phyloP scores from a whole-genome alignment of 2,888 invertebrate species.

The Seira sanloemensis region DNA sequence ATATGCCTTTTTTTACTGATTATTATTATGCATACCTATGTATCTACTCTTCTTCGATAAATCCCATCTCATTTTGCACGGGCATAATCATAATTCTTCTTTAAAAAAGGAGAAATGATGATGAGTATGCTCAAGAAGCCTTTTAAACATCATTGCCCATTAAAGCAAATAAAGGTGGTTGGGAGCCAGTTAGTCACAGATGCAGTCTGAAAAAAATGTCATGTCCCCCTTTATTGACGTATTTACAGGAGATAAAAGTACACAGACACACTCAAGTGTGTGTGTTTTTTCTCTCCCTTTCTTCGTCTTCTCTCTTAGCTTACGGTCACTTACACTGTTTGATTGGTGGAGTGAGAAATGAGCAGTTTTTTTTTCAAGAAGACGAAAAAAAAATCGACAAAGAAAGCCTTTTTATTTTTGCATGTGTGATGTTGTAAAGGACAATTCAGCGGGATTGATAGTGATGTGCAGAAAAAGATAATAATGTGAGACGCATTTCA shows the following conservation, averaged over 20 bases:
- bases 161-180: not conserved
- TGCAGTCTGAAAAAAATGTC: not conserved
- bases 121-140: no score
- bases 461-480: not conserved
- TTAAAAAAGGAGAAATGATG: no score
- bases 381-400: not conserved
- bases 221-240: constrained; percentile 4
- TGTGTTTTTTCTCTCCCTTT: no score
- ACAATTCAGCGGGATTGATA: no score
- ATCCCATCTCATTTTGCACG: no score
- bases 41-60: no score
- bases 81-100: no score
- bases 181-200: not conserved
- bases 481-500: not conserved
- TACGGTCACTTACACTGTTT: constrained; percentile 55
- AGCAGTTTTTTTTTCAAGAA: not conserved
- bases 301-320: constrained; percentile 19
- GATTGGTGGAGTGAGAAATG: constrained; percentile 20
- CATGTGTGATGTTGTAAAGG: constrained; percentile 10
- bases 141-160: not conserved
- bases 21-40: no score
- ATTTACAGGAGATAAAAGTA: not conserved
- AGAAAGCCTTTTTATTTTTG: not conserved
- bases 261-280: no score
- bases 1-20: no score